Evolutionary conservation across 1,140 invertebrate genomes (phyloP).

Genomic region (Ips nitidus): DNA sequence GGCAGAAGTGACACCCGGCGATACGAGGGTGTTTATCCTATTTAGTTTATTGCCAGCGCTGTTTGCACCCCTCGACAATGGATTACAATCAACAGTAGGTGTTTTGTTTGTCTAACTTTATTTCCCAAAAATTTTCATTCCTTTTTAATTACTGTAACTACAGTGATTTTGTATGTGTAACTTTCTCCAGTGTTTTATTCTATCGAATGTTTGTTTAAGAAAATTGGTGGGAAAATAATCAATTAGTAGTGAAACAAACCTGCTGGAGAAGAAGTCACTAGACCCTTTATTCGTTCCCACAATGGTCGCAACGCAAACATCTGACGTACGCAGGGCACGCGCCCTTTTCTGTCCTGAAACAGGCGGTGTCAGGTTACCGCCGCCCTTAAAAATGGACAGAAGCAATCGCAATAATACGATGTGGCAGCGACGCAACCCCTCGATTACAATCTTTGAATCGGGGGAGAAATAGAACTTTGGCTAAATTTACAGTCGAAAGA

Average conservation of each 20-base stretch:
- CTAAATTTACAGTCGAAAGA: too few species aligned
- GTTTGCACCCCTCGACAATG: constrained; percentile 20
- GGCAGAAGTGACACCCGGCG: constrained; percentile 22
- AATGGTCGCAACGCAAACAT: constrained; percentile 9
- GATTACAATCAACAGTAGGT: constrained; percentile 9
- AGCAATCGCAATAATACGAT: constrained; percentile 22
- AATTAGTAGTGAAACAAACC: too few species aligned
- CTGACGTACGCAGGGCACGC: constrained; percentile 19
- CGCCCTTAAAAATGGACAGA: constrained; percentile 27
- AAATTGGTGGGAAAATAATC: too few species aligned
- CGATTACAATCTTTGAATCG: constrained; percentile 12
- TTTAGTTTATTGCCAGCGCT: constrained; percentile 13
- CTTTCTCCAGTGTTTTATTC: too few species aligned
- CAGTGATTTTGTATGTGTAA: too few species aligned
- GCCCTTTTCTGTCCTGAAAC: constrained; percentile 16
- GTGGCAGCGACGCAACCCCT: constrained; percentile 27
- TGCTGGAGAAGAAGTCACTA: too few species aligned
- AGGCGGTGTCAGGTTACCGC: constrained; percentile 30
- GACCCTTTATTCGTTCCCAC: not conserved
- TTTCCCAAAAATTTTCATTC: too few species aligned
- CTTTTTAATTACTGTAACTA: too few species aligned
- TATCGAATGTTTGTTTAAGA: too few species aligned
- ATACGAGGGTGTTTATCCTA: constrained; percentile 25
- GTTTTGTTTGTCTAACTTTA: constrained; percentile 10
- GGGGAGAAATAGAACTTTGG: not conserved